Base-by-base conservation (phyloP, 2,888 invertebrate genomes). In the Empis livida region DNA sequence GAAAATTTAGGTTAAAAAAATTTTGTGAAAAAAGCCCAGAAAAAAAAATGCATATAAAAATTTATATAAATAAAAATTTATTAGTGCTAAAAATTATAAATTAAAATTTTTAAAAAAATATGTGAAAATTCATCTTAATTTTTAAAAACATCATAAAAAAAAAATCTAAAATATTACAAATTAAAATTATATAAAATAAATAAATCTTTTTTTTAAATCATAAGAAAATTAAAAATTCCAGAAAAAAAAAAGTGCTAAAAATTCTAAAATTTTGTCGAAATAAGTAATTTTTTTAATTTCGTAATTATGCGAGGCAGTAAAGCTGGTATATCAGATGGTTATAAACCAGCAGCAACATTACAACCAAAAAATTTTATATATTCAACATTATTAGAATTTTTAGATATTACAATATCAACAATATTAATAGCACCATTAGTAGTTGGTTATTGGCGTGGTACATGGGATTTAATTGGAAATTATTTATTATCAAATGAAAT, bases 391-490 rank as follows among this genome's bases (percentile, higher is more conserved):
- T 73, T 88, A 45, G 78, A 80, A 51, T 64, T 80, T 54, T 71
- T 88, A 52, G 90, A 90, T 67, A 75, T 77, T 32, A 61, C 82
- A 16, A 75, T 90, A 64, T 82, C 88, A 45, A 77, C 82, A 54
- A 61, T 77, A 11, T 73, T 90, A 32, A 80, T 88, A 15, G 83
- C 85, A 2, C 89, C 90, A 11, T 78, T 82, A 47, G 87, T 90
- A 43, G 86, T 91, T 48, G 78, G 82, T 52, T 89, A 88, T 67
- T 90, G 91, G 91, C 76, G 90, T 53, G 85, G 88, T 54, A 84
- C 86, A 42, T 91, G 90, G 89, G 78, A 78, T 42, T 73, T 90
- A 44, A 80, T 86, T 74, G 84, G 80, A 61, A 63, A 78, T 45
- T 80, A 84, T 64, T 74, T 89, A 48, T 77, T 79, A 55, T 82